Percentiles rank a stretch among this genome's conserved stretches.
These are phyloP conservation scores for Trogon surrucura DNA, from an alignment of 2,113 vertebrate species.

Conservation along the genomic window DNA sequence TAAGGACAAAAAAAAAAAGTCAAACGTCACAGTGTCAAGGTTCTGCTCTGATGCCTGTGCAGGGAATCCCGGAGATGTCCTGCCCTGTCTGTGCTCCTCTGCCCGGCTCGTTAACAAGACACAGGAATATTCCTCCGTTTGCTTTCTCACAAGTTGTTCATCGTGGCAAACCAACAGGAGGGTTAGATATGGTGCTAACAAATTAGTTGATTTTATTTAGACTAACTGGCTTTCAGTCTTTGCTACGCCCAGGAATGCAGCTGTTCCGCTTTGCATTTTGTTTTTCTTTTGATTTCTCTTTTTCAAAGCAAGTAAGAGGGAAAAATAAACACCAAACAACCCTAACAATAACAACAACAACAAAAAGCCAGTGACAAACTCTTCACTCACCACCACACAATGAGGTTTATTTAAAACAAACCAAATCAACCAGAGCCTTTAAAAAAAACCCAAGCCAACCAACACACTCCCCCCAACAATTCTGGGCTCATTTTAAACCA, in stretches of 20 bases:
- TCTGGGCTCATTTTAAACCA: background rate
- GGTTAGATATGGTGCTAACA: conserved; percentile 12
- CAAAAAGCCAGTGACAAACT: conserved; percentile 16
- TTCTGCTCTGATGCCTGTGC: background rate
- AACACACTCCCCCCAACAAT: background rate
- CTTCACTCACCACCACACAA: background rate
- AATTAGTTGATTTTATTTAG: conserved; percentile 51
- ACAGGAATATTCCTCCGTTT: background rate
- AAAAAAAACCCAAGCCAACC: background rate
- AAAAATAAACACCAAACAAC: background rate
- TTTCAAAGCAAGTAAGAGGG: conserved; percentile 34
- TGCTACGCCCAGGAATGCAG: conserved; percentile 23
- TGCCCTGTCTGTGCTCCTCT: background rate
- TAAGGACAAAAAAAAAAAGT: background rate
- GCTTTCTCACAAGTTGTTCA: background rate
- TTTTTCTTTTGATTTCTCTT: conserved; percentile 48
- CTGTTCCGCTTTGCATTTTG: background rate
- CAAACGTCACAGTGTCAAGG: background rate
- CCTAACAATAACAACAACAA: conserved; percentile 7
- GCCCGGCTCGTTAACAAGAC: background rate
- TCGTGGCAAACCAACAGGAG: background rate
- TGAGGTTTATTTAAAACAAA: background rate
- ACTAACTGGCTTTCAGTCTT: conserved; percentile 15
- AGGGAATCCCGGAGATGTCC: background rate
- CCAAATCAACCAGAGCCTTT: too few relatives aligned